Percentiles rank a stretch among this genome's conserved stretches.
Evolutionary conservation across 2,888 invertebrate species (phyloP).

Genomic region (Andrena bicolor): DNA sequence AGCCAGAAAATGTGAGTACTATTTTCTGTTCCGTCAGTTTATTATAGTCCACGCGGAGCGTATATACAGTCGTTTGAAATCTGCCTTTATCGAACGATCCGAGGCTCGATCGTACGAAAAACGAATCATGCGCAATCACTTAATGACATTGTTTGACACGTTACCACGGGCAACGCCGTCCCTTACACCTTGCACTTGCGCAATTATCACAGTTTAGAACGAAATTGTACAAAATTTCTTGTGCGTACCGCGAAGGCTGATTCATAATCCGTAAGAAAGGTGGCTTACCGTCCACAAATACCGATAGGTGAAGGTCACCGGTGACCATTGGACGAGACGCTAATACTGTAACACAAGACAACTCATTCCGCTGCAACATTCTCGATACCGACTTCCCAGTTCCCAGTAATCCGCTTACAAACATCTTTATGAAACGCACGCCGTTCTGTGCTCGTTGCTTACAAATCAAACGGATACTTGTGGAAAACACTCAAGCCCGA

Average conservation of each 20-base stretch:
- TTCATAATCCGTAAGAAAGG: constrained; percentile 41
- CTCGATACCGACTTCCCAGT: constrained; percentile 31
- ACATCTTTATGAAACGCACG: not conserved
- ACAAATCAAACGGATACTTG: not conserved
- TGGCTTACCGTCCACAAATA: constrained; percentile 50
- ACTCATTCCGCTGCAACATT: constrained; percentile 28
- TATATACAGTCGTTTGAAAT: not conserved
- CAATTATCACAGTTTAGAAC: not conserved
- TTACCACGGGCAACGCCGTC: too few species aligned
- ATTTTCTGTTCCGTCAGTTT: not conserved
- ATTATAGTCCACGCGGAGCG: too few species aligned
- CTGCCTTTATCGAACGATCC: not conserved
- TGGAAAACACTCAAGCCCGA: not conserved
- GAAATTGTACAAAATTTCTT: not conserved
- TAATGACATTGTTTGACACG: not conserved
- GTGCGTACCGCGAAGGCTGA: constrained; percentile 1
- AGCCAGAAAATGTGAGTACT: constrained; percentile 86
- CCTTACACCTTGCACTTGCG: not conserved
- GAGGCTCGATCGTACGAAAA: not conserved
- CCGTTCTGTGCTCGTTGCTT: not conserved
- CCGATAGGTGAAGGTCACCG: constrained; percentile 63
- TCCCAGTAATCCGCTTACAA: constrained; percentile 33
- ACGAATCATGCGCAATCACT: not conserved
- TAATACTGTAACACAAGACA: constrained; percentile 32
- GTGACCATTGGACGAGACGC: constrained; percentile 37